A percentile compares a stretch with the other conserved stretches of the same genome.
These are phyloP conservation scores for Pectinophora gossypiella DNA, from an alignment of 1,140 invertebrate species.

Conservation along the genomic window DNA sequence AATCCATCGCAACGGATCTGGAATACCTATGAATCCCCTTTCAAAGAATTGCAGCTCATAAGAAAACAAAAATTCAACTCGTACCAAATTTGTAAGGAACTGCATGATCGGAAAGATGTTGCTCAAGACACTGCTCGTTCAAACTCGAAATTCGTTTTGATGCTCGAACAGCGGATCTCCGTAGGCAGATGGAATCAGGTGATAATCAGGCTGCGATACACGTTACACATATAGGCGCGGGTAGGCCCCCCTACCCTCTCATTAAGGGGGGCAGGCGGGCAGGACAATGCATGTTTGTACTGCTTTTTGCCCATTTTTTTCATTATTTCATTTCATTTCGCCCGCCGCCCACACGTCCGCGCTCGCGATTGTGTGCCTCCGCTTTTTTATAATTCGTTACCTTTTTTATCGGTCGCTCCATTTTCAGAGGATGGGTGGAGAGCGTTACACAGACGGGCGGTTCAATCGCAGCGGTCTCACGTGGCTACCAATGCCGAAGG, in stretches of 20 bases:
- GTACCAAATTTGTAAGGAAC: no score
- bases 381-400: conserved; percentile 75
- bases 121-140: background rate
- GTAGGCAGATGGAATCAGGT: conserved; percentile 55
- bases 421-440: conserved; percentile 66
- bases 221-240: conserved; percentile 34
- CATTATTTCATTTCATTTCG: conserved; percentile 75
- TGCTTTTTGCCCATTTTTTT: conserved; percentile 74
- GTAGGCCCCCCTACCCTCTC: conserved; percentile 33
- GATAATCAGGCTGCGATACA: conserved; percentile 67
- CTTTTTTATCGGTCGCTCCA: conserved; percentile 74
- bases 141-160: background rate
- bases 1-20: no score
- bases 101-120: no score
- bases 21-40: no score
- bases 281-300: conserved; percentile 73
- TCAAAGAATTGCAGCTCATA: no score
- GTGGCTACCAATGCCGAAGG: background rate
- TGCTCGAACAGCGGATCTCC: background rate
- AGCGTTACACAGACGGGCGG: conserved; percentile 33
- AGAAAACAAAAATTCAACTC: no score
- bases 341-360: conserved; percentile 69
- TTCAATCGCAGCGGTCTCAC: conserved; percentile 25
- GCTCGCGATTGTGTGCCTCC: conserved; percentile 68
- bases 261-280: conserved; percentile 52